Percentiles rank a stretch among this genome's conserved stretches.
Conservation (phyloP, 2,888 invertebrate genomes). For the Mechanitis messenoides region DNA sequence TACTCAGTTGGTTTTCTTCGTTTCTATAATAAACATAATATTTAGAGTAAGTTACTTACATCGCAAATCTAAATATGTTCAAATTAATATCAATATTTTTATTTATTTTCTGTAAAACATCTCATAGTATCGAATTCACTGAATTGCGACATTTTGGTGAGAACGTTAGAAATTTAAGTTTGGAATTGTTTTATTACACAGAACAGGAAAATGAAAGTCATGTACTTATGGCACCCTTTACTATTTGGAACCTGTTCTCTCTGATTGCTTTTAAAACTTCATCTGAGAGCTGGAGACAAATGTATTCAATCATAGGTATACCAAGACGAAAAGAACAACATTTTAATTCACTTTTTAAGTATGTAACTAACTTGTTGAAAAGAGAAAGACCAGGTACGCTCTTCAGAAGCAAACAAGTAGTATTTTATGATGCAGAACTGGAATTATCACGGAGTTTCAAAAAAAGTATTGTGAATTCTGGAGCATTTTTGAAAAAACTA, state of each 20-base stretch:
- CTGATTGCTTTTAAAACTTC: neutral
- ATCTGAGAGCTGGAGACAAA: neutral
- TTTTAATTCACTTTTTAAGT: neutral
- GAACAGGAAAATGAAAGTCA: neutral
- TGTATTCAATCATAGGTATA: neutral
- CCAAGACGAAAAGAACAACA: neutral
- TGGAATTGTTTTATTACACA: constrained; percentile 1
- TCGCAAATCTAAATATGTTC: neutral
- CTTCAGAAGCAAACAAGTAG: neutral
- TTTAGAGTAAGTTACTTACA: too few species aligned
- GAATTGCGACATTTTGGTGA: neutral
- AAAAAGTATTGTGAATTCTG: neutral
- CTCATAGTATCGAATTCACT: neutral
- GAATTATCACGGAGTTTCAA: neutral
- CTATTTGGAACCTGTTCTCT: neutral
- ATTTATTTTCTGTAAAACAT: neutral
- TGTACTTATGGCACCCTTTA: neutral
- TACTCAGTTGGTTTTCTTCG: too few species aligned
- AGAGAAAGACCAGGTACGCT: neutral
- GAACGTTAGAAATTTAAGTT: neutral
- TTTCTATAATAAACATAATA: too few species aligned
- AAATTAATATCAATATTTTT: neutral
- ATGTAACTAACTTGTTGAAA: neutral
- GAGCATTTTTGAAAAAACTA: neutral
- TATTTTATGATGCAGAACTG: neutral